Percentiles rank a stretch among this genome's conserved stretches.
Conservation (phyloP, 2,113 vertebrate species). For the Eretmodus cyanostictus region DNA sequence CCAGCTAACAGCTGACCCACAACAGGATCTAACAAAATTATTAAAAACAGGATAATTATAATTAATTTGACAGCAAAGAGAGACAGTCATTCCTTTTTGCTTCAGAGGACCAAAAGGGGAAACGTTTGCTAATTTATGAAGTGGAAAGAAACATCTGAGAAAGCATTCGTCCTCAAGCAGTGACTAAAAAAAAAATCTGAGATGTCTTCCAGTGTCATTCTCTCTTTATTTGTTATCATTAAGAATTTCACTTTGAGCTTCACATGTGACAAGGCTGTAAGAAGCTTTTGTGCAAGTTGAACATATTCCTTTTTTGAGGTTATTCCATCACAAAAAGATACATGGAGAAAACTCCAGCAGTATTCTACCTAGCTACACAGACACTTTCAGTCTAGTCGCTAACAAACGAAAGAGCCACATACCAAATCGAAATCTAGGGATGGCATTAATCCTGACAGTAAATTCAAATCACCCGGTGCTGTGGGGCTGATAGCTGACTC, state of each 20-base stretch:
- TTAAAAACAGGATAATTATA: slow-evolving; percentile 2
- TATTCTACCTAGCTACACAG: not conserved
- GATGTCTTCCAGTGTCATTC: not conserved
- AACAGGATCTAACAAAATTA: not conserved
- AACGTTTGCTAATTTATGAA: not conserved
- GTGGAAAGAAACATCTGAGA: not conserved
- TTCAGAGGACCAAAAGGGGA: not conserved
- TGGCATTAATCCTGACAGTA: slow-evolving; percentile 49
- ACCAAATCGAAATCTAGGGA: slow-evolving; percentile 40
- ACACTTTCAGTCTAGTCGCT: slow-evolving; percentile 12
- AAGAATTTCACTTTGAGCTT: not conserved
- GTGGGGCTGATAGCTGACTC: slow-evolving; percentile 31
- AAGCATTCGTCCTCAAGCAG: not conserved
- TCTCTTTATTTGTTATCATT: not conserved
- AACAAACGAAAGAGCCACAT: slow-evolving; percentile 19
- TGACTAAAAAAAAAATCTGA: not conserved
- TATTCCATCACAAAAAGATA: not conserved
- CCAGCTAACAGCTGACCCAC: not conserved
- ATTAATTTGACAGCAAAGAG: slow-evolving; percentile 25
- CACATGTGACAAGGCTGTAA: not conserved
- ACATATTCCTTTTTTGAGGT: not conserved
- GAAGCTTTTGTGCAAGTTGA: not conserved
- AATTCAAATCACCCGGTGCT: slow-evolving; percentile 42
- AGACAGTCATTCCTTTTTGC: not conserved
- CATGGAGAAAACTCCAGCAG: not conserved